Conservation (phyloP, 1,140 invertebrate genomes). For the Drosophila repletoides region DNA sequence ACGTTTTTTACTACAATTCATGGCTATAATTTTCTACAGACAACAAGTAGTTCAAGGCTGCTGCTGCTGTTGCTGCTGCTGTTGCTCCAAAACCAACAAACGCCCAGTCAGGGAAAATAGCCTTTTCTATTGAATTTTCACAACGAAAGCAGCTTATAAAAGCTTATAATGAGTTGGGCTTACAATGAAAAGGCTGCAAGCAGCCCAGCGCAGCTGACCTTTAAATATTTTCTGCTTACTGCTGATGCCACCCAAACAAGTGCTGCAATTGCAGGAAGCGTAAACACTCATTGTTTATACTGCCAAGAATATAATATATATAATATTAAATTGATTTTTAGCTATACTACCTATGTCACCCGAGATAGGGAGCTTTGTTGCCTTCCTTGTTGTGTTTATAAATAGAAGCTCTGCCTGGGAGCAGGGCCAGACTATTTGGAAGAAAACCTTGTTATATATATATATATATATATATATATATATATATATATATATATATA, state of each 20-base stretch:
- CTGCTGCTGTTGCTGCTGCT: background rate
- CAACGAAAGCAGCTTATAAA: background rate
- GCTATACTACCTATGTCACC: slow-evolving; percentile 7
- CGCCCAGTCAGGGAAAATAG: slow-evolving; percentile 6
- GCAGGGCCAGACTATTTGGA: slow-evolving; percentile 11
- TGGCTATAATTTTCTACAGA: background rate
- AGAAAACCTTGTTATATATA: slow-evolving; percentile 3
- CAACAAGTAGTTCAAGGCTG: slow-evolving; percentile 34
- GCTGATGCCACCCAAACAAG: no score
- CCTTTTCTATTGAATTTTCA: background rate
- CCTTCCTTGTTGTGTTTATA: slow-evolving; percentile 10
- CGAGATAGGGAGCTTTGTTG: slow-evolving; percentile 4
- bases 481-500: background rate
- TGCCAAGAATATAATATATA: no score
- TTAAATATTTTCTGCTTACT: no score
- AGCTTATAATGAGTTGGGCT: no score
- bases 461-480: background rate
- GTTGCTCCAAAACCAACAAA: background rate
- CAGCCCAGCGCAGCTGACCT: no score
- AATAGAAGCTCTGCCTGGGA: background rate
- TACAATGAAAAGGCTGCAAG: background rate
- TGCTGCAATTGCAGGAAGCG: no score
- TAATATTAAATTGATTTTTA: no score
- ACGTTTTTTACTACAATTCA: slow-evolving; percentile 17
- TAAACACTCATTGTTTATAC: no score